Conservation (phyloP, 2,888 invertebrate genomes). For the Acleris cristana region DNA sequence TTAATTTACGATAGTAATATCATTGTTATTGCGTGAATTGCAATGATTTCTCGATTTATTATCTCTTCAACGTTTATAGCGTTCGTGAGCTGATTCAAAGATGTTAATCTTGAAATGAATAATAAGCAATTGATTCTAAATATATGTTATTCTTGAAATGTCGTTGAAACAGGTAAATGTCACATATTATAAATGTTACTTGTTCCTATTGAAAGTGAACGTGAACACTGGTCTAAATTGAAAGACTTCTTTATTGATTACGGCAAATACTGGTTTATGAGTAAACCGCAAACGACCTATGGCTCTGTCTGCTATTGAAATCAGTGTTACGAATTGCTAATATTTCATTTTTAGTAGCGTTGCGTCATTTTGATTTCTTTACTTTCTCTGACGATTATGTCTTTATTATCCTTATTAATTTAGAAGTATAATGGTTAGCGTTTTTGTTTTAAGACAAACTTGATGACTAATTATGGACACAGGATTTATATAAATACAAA, state of each 20-base stretch:
- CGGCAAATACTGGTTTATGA: slow-evolving; percentile 27
- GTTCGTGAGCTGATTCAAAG: too few species aligned
- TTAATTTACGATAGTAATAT: slow-evolving; percentile 19
- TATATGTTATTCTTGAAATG: slow-evolving; percentile 24
- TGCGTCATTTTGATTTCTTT: neutral
- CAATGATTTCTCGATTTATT: slow-evolving; percentile 7
- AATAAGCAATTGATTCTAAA: neutral
- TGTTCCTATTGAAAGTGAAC: slow-evolving; percentile 41
- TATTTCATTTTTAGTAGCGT: neutral
- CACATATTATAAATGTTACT: slow-evolving; percentile 29
- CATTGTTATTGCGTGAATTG: slow-evolving; percentile 15
- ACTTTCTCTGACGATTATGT: too few species aligned
- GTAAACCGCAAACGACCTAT: slow-evolving; percentile 5
- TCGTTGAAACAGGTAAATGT: slow-evolving; percentile 17
- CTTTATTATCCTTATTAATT: too few species aligned
- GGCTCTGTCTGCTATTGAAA: slow-evolving; percentile 7
- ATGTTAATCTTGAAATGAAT: too few species aligned
- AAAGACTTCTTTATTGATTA: slow-evolving; percentile 39
- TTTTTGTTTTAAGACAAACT: too few species aligned
- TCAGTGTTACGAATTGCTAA: neutral
- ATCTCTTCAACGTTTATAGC: neutral
- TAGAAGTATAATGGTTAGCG: too few species aligned
- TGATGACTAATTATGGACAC: too few species aligned
- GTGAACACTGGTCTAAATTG: slow-evolving; percentile 38
- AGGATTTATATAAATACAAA: too few species aligned